Evolutionary conservation across 2,888 invertebrate genomes (phyloP), one percentile per base, ranked within the genome.

Genomic region (Digitonthophagus gazella): DNA sequence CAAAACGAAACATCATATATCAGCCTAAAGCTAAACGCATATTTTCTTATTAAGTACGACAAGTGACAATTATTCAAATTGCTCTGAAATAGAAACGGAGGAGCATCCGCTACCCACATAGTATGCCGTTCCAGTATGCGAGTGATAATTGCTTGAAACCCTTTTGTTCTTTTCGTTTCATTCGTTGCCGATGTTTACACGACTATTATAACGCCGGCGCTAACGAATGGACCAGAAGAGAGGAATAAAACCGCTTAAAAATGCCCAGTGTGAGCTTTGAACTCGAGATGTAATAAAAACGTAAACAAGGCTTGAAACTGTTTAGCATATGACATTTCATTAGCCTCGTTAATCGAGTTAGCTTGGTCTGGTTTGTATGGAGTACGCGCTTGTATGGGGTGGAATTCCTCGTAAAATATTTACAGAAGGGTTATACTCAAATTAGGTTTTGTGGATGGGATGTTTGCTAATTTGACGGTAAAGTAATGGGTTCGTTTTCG

Each of bases 251-350:
- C 28, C 28, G 28, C 28, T 44, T 11, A 44, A 44, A 44, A 44
- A 6, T 11, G 28, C 6, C 28, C 28, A 3, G 28, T 6, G 28
- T 11, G 28, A 44, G 28, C 28, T 44, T 44, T 44, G 11, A 44
- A 44, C 28, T 44, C 28, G 28, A 61, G 69, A 72, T 67, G 71
- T 71, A 71, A 74, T 74, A 74, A 73, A 73, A 74, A 73, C 72
- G 68, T 68, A 67, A 71, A 70, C 72, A 71, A 73, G 72, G 71
- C 74, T 44, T 44, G 71, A 72, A 64, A 72, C 70, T 69, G 73
- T 71, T 72, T 73, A 74, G 74, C 72, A 72, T 72, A 74, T 72
- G 72, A 73, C 72, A 74, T 71, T 74, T 74, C 72, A 73, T 73
- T 73, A 72, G 72, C 68, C 69, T 55, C 61, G 64, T 69, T 73